Evolutionary conservation across 2,888 invertebrate genomes (phyloP).

Genomic region (Ypsolopha sequella): DNA sequence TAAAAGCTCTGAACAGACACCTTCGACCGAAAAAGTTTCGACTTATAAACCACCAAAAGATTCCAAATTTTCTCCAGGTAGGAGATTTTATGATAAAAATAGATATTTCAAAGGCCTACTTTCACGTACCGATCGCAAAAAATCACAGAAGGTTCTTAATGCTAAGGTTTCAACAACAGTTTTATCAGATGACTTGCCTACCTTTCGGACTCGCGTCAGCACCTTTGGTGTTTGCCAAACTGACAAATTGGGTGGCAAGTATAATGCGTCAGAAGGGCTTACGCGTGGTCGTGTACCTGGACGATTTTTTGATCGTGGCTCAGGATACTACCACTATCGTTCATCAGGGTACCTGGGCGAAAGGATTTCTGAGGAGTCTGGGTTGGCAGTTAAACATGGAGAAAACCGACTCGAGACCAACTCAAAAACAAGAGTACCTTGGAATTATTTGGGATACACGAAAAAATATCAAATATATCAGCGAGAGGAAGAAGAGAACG

Average conservation of each 20-base stretch:
- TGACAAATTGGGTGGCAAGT: slow-evolving; percentile 11
- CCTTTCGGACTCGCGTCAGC: slow-evolving; percentile 10
- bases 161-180: slow-evolving; percentile 3
- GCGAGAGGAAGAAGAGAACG: too few relatives aligned
- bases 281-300: too few relatives aligned
- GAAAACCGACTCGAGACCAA: too few relatives aligned
- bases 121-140: slow-evolving; percentile 8
- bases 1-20: slow-evolving; percentile 5
- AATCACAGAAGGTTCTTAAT: slow-evolving; percentile 7
- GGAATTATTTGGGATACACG: too few relatives aligned
- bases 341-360: too few relatives aligned
- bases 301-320: slow-evolving; percentile 10
- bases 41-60: slow-evolving; percentile 1
- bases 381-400: too few relatives aligned
- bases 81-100: slow-evolving; percentile 9
- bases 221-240: slow-evolving; percentile 8
- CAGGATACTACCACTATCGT: slow-evolving; percentile 6
- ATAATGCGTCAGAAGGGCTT: too few relatives aligned
- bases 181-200: slow-evolving; percentile 10
- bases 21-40: slow-evolving; percentile 6
- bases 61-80: slow-evolving; percentile 4
- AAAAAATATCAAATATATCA: too few relatives aligned
- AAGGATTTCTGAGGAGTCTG: too few relatives aligned
- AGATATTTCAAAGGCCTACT: slow-evolving; percentile 11
- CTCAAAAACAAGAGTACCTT: too few relatives aligned